phyloP scores from a whole-genome alignment of 2,888 invertebrate species.

The Cyaniris semiargus region DNA sequence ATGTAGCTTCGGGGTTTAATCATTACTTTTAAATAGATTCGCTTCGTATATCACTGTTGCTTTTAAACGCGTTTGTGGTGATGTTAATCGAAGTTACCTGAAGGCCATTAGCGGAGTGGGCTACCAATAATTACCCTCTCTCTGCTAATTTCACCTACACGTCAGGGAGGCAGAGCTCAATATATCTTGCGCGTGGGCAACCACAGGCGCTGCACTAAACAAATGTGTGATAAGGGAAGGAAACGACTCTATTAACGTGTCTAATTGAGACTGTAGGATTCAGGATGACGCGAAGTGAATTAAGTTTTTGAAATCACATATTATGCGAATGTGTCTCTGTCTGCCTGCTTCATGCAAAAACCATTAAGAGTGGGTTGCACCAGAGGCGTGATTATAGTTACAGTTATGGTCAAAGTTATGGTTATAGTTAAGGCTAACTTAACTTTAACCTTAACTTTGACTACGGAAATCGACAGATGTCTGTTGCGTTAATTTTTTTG shows the following conservation, averaged over 20 bases:
- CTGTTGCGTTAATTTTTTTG: no score
- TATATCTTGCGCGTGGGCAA: constrained; percentile 20
- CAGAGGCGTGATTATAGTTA: no score
- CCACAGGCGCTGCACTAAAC: not conserved
- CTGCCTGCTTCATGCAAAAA: no score
- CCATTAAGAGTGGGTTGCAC: no score
- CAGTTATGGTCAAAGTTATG: no score
- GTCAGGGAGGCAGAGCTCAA: constrained; percentile 24
- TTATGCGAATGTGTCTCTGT: not conserved
- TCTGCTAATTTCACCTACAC: constrained; percentile 53
- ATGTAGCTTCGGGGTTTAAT: constrained; percentile 27
- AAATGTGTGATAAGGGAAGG: constrained; percentile 7
- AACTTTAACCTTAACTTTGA: no score
- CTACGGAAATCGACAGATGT: no score
- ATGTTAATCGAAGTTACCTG: constrained; percentile 62
- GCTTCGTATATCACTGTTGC: constrained; percentile 55
- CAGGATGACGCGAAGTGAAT: not conserved
- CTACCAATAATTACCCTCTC: constrained; percentile 53
- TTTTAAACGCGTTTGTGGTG: constrained; percentile 53
- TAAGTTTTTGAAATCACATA: not conserved
- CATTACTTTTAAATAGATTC: constrained; percentile 51
- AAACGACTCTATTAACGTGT: constrained; percentile 7
- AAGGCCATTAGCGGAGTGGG: constrained; percentile 43
- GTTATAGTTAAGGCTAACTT: no score
- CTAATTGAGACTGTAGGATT: not conserved